Evolutionary conservation across 2,888 invertebrate species (phyloP).

Genomic region (Anoncus sp.): DNA sequence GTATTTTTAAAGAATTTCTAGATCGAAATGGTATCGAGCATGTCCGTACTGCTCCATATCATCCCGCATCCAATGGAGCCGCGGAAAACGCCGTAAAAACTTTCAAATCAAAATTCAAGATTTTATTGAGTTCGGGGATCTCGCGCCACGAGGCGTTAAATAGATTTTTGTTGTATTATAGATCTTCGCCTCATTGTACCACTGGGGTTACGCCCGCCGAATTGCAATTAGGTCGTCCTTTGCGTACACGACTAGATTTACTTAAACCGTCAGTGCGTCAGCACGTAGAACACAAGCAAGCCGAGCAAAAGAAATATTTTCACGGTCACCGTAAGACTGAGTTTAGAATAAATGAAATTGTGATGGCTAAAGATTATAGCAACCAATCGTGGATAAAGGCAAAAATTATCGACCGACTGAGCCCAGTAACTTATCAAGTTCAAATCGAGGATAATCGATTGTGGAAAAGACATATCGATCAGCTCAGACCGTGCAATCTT

Average conservation of each 20-base stretch:
- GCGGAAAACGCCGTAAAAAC: constrained; percentile 65
- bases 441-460: no score
- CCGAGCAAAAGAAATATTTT: constrained; percentile 12
- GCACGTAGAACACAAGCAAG: constrained; percentile 23
- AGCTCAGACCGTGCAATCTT: neutral
- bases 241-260: constrained; percentile 51
- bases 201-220: constrained; percentile 48
- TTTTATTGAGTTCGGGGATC: constrained; percentile 21
- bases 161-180: constrained; percentile 40
- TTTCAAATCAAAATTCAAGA: constrained; percentile 61
- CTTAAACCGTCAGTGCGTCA: constrained; percentile 24
- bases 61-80: constrained; percentile 8
- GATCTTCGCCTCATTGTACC: constrained; percentile 48
- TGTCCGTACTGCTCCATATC: constrained; percentile 43
- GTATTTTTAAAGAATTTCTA: constrained; percentile 57
- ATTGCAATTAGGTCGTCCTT: constrained; percentile 35
- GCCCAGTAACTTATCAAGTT: no score
- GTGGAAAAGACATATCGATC: constrained; percentile 1
- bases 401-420: neutral
- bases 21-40: constrained; percentile 57
- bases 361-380: constrained; percentile 29
- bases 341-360: constrained; percentile 20
- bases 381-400: constrained; percentile 17
- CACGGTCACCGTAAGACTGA: constrained; percentile 17
- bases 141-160: constrained; percentile 28